Conservation (phyloP, 2,888 invertebrate genomes). For the Drosophila neotestacea region DNA sequence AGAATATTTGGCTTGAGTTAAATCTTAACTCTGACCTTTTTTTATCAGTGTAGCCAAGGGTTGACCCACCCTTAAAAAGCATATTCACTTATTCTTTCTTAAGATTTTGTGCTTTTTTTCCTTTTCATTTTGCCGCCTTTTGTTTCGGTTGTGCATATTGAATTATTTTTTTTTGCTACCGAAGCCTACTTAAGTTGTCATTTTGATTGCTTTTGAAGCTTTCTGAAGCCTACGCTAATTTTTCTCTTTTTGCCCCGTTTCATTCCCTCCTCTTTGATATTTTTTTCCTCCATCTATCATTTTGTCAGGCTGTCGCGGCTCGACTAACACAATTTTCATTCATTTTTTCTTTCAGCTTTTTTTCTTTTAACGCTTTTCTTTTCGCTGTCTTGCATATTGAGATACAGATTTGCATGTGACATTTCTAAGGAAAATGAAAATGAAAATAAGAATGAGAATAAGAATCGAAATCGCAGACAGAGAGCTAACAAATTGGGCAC, state of each 20-base stretch:
- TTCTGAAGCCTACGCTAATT: slow-evolving; percentile 72
- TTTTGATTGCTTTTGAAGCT: slow-evolving; percentile 80
- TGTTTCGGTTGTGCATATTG: slow-evolving; percentile 35
- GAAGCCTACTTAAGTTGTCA: slow-evolving; percentile 81
- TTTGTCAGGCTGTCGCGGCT: slow-evolving; percentile 60
- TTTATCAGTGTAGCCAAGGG: not conserved
- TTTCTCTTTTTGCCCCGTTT: slow-evolving; percentile 27
- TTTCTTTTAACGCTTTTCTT: slow-evolving; percentile 7
- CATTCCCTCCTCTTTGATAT: not conserved
- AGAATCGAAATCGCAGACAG: slow-evolving; percentile 17
- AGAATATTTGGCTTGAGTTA: no score
- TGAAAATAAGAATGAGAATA: slow-evolving; percentile 32
- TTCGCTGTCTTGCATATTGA: slow-evolving; percentile 48
- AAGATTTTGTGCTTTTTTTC: slow-evolving; percentile 24
- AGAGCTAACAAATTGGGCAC: slow-evolving; percentile 38
- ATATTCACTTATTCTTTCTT: not conserved
- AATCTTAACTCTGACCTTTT: no score
- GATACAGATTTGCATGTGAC: slow-evolving; percentile 61
- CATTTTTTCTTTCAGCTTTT: slow-evolving; percentile 45
- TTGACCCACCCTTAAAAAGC: slow-evolving; percentile 17
- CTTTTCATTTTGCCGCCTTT: slow-evolving; percentile 22
- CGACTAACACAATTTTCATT: slow-evolving; percentile 66
- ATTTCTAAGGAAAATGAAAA: slow-evolving; percentile 42
- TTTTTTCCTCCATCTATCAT: slow-evolving; percentile 62
- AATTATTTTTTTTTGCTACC: slow-evolving; percentile 36